Base-by-base conservation (phyloP, 1,140 invertebrate genomes). In the Tetramorium simillimum region DNA sequence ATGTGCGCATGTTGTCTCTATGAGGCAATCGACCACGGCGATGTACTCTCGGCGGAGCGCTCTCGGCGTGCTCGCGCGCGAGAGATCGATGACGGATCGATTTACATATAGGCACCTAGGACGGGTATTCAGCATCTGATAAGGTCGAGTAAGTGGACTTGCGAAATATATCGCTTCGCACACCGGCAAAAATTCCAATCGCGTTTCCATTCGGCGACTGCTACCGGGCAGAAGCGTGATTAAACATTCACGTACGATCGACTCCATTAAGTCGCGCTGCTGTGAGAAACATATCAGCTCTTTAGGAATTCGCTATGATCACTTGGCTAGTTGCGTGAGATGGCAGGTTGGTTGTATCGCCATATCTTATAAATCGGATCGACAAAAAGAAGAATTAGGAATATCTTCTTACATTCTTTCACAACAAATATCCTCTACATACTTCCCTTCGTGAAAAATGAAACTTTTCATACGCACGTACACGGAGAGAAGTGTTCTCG, bases 1-100 rank as follows among this genome's bases (percentile, higher is more conserved):
- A 86, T 70, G 85, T 88, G 76, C 77, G 85, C 56, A 89, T 58
- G 87, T 69, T 84, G 76, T 70, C 18, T 37, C 65, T 77, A 33
- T 60, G 63, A 49, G 56, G 53, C 69, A 82, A 76, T 40, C 49
- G 80, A 28, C 56, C 46, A 21, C 40, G 53, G 43, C 43, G 60
- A 65, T 67, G 65, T 88, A 49, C 53, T 53, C 80, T 82, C 67
- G 33, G 33, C 37, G 77, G 24, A 63, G 40, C 76, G 77, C 33
- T 46, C 33, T 58, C 46, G 33, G 70, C 69, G 33, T 43, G 67
- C 43, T 49, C 40, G 43, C 56, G 43, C 56, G 51, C 85, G 72
- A 51, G 56, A 89, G 87, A 89, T 89, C 88, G 87, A 89, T 89
- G 88, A 86, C 87, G 81, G 88, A 89, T 86, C 82, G 86, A 53